Conservation (phyloP, 2,888 invertebrate genomes). For the Himalopsyche anomala region DNA sequence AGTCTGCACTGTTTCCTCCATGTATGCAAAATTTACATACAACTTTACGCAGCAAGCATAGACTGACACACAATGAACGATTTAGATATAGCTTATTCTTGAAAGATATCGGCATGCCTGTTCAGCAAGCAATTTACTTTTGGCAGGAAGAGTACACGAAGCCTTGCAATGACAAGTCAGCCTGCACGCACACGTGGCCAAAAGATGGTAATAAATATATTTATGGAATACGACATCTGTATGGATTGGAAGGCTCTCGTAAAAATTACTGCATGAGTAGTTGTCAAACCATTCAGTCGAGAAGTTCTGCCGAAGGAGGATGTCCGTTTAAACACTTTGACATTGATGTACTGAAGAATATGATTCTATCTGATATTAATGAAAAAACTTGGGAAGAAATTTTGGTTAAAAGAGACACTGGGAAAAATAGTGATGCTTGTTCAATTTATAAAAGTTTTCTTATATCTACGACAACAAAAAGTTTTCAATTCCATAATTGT, state of each 20-base stretch:
- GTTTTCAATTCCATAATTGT: neutral
- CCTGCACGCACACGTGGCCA: conserved; percentile 81
- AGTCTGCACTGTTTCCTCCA: conserved; percentile 76
- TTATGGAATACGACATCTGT: conserved; percentile 84
- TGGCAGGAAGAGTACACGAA: conserved; percentile 82
- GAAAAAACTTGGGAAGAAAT: conserved; percentile 57
- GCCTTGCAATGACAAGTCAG: conserved; percentile 71
- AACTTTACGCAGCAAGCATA: conserved; percentile 76
- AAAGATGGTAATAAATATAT: conserved; percentile 79
- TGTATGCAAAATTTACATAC: conserved; percentile 82
- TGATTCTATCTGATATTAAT: conserved; percentile 68
- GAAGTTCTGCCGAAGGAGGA: conserved; percentile 77
- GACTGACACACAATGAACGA: conserved; percentile 80
- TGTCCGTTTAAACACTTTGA: conserved; percentile 81
- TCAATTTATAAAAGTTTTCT: conserved; percentile 62
- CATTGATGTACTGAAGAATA: conserved; percentile 69
- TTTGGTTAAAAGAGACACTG: conserved; percentile 66
- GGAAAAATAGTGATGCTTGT: conserved; percentile 65
- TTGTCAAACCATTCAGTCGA: conserved; percentile 79
- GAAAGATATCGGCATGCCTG: conserved; percentile 83
- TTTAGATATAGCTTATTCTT: conserved; percentile 83
- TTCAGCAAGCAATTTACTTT: conserved; percentile 80
- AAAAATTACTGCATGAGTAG: conserved; percentile 79
- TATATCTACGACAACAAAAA: conserved; percentile 20
- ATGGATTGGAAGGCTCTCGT: conserved; percentile 83